Evolutionary conservation across 2,888 invertebrate species (phyloP).

Genomic region (Vanessa cardui): DNA sequence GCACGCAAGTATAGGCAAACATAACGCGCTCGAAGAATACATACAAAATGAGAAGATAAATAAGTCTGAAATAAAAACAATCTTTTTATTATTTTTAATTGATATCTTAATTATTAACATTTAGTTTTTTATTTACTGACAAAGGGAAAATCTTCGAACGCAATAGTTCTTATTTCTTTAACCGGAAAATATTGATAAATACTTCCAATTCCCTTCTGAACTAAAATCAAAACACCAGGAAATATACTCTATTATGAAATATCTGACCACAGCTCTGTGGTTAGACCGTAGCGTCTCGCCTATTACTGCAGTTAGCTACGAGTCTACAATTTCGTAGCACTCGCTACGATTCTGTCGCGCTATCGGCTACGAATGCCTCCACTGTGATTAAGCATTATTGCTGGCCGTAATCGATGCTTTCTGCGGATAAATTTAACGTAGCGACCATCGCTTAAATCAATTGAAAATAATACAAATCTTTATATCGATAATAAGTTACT

Average conservation of each 20-base stretch:
- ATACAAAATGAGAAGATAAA: too few relatives aligned
- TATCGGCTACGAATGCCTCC: conserved; percentile 30
- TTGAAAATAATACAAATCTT: background rate
- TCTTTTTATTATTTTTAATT: too few relatives aligned
- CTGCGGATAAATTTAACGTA: conserved; percentile 15
- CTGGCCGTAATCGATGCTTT: conserved; percentile 26
- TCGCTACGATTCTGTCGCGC: conserved; percentile 19
- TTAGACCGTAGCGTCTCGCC: conserved; percentile 10
- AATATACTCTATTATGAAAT: conserved; percentile 11
- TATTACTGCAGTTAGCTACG: conserved; percentile 24
- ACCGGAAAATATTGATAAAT: background rate
- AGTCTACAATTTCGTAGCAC: conserved; percentile 26
- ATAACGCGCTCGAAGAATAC: too few relatives aligned
- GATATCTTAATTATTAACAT: too few relatives aligned
- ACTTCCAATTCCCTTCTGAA: background rate
- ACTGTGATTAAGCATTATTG: conserved; percentile 36
- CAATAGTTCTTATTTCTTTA: background rate
- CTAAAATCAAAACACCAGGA: background rate
- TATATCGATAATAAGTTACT: too few relatives aligned
- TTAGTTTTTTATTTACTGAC: too few relatives aligned
- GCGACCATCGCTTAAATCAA: background rate
- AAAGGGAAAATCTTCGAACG: too few relatives aligned
- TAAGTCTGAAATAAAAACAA: too few relatives aligned
- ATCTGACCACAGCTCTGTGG: conserved; percentile 8
- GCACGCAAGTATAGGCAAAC: too few relatives aligned